Evolutionary conservation across 2,888 invertebrate species (phyloP).

Genomic region (Notodonta dromedarius): DNA sequence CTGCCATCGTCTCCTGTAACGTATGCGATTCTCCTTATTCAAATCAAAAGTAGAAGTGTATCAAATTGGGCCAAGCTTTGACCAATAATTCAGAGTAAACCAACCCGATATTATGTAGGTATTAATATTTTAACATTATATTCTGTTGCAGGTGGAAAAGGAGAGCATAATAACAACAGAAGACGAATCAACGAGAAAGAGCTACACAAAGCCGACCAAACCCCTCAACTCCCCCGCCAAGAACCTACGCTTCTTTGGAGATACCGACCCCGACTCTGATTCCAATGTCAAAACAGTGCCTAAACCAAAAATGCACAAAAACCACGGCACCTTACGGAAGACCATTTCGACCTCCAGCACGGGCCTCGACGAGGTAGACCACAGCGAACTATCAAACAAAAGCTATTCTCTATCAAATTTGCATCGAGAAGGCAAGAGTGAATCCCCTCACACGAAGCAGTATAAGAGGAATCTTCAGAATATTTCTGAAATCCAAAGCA

Average conservation of each 20-base stretch:
- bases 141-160: constrained; percentile 68
- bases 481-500: constrained; percentile 81
- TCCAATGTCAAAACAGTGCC: constrained; percentile 71
- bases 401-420: constrained; percentile 76
- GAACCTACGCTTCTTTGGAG: constrained; percentile 92
- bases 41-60: no score
- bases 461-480: constrained; percentile 83
- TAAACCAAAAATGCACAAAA: constrained; percentile 60
- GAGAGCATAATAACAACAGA: constrained; percentile 83
- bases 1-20: no score
- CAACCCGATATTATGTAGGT: background rate
- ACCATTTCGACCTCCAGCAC: constrained; percentile 76
- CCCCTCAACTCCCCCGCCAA: constrained; percentile 83
- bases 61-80: no score
- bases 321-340: constrained; percentile 67
- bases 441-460: constrained; percentile 63
- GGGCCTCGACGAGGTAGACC: constrained; percentile 73
- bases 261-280: constrained; percentile 91
- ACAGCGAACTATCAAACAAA: constrained; percentile 64
- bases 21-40: no score
- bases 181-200: constrained; percentile 77
- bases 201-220: constrained; percentile 62
- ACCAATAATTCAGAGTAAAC: no score
- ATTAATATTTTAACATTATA: background rate
- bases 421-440: constrained; percentile 62